Percentiles rank a stretch among this genome's conserved stretches.
Conservation (phyloP, 1,140 invertebrate genomes). For the Halotydeus destructor region DNA sequence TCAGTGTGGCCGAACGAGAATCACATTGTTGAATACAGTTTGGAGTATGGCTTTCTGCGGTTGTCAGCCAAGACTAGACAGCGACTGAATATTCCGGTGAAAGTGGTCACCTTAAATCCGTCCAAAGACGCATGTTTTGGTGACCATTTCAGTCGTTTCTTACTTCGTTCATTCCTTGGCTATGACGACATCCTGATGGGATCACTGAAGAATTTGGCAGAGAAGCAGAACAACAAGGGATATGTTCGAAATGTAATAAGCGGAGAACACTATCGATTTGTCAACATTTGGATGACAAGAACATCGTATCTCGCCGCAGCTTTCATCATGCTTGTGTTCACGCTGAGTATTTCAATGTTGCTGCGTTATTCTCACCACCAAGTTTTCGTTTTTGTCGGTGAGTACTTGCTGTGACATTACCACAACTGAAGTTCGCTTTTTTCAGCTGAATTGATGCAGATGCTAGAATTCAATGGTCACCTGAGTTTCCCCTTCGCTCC, state of each 20-base stretch:
- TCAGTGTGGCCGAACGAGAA: constrained; percentile 62
- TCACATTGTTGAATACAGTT: constrained; percentile 91
- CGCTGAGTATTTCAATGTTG: constrained; percentile 90
- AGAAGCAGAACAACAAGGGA: constrained; percentile 89
- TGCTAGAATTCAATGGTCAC: constrained; percentile 52
- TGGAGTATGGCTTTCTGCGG: constrained; percentile 87
- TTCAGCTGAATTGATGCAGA: constrained; percentile 82
- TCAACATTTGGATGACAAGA: constrained; percentile 84
- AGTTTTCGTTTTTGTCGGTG: constrained; percentile 93
- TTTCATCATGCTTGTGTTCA: constrained; percentile 94
- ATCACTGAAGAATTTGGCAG: constrained; percentile 79
- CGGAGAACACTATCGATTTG: constrained; percentile 95
- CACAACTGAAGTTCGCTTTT: constrained; percentile 14
- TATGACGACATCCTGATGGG: constrained; percentile 94
- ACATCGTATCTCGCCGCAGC: constrained; percentile 79
- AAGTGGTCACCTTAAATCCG: constrained; percentile 76
- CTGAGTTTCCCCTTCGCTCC: constrained; percentile 84
- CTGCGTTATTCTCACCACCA: constrained; percentile 96
- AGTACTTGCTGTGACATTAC: constrained; percentile 25
- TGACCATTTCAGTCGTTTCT: constrained; percentile 63
- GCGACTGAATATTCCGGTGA: constrained; percentile 70
- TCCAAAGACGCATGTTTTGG: constrained; percentile 75
- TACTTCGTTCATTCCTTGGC: constrained; percentile 77
- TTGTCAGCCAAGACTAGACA: constrained; percentile 60
- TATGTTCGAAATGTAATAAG: constrained; percentile 72